These are phyloP conservation scores for Virgularia gustaviana DNA, from an alignment of 92 coral and sea anemone genomes.

Conservation along the genomic window DNA sequence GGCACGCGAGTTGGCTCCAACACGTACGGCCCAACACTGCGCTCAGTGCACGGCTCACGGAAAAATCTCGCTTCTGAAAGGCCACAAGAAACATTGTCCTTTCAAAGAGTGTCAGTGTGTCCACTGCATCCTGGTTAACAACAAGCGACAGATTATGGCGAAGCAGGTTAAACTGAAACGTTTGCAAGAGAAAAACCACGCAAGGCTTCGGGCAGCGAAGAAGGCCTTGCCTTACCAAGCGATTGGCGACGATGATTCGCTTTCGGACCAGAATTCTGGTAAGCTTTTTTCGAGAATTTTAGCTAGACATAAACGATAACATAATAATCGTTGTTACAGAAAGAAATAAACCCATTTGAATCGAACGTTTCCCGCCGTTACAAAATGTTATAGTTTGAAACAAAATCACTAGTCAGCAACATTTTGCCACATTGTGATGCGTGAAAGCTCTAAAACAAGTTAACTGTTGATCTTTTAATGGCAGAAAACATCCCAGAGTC, in stretches of 20 bases:
- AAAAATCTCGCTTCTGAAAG: constrained; percentile 17
- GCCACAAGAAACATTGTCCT: constrained; percentile 31
- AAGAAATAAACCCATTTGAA: background rate
- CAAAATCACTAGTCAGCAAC: background rate
- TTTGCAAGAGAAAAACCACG: constrained; percentile 35
- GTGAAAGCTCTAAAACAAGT: background rate
- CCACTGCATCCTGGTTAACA: constrained; percentile 22
- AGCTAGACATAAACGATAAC: background rate
- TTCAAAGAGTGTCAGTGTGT: constrained; percentile 25
- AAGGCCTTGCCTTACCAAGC: background rate
- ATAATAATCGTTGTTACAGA: background rate
- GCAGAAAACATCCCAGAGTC: too few species aligned
- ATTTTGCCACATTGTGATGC: background rate
- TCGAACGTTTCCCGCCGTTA: background rate
- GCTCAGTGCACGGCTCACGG: constrained; percentile 40
- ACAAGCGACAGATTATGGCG: constrained; percentile 36
- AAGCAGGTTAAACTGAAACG: constrained; percentile 37
- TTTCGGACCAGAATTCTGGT: constrained; percentile 10
- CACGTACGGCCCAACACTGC: constrained; percentile 31
- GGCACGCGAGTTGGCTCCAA: constrained; percentile 4
- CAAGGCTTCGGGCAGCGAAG: background rate
- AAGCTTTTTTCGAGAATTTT: constrained; percentile 17
- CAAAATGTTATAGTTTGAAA: background rate
- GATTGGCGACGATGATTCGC: background rate
- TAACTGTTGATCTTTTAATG: too few species aligned